Percentiles rank a stretch among this genome's conserved stretches.
Conservation (phyloP, 1,140 invertebrate genomes). For the Parapsyche elsis region DNA sequence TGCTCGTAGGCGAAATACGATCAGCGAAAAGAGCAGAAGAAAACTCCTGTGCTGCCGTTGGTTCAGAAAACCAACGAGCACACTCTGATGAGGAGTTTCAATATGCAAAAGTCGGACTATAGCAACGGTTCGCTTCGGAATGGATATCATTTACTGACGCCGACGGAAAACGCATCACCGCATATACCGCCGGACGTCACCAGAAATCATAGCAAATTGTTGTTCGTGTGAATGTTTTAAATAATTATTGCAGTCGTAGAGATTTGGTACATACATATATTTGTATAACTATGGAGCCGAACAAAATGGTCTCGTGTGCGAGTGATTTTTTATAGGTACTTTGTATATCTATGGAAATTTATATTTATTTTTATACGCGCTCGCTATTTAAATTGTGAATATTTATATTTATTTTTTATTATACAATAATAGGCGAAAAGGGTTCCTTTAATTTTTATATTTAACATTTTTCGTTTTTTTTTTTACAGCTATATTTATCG, state of each 20-base stretch:
- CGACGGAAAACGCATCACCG: conserved; percentile 34
- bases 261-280: too few relatives aligned
- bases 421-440: background rate
- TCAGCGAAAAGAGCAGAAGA: conserved; percentile 70
- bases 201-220: conserved; percentile 54
- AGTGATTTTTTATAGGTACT: too few relatives aligned
- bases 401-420: background rate
- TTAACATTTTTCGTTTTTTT: background rate
- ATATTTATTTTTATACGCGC: background rate
- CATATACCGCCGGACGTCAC: conserved; percentile 49
- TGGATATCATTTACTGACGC: conserved; percentile 50
- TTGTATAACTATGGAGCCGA: too few relatives aligned
- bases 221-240: conserved; percentile 48
- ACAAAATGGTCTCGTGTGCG: too few relatives aligned
- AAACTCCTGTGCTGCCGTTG: conserved; percentile 66
- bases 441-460: background rate
- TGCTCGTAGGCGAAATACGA: conserved; percentile 77
- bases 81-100: conserved; percentile 53
- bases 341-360: background rate
- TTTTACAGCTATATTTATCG: too few relatives aligned
- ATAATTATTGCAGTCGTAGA: background rate
- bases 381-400: background rate
- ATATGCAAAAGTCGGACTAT: conserved; percentile 53
- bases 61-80: conserved; percentile 48
- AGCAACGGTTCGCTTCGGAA: conserved; percentile 49